A percentile compares a stretch with the other conserved stretches of the same genome.
These are phyloP conservation scores for Grapholita molesta DNA, from an alignment of 1,140 invertebrate genomes.

Conservation along the genomic window DNA sequence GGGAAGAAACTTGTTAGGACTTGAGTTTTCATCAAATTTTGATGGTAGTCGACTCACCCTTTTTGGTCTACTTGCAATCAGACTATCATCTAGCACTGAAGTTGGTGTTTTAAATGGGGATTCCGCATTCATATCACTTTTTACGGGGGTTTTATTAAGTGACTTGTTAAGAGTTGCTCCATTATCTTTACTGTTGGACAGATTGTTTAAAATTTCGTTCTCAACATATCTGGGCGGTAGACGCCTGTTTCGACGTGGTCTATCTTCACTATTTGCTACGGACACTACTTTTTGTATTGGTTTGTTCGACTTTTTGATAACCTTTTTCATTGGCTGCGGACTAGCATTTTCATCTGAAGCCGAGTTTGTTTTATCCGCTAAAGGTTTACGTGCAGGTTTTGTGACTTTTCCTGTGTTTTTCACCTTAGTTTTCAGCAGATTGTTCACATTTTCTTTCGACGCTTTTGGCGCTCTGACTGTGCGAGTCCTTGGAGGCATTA, in stretches of 20 bases:
- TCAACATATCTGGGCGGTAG: constrained; percentile 49
- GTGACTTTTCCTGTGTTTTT: constrained; percentile 27
- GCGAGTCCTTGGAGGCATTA: constrained; percentile 62
- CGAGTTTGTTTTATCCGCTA: constrained; percentile 67
- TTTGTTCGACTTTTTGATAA: constrained; percentile 21
- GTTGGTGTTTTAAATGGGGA: constrained; percentile 37
- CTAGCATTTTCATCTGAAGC: constrained; percentile 59
- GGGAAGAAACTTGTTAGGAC: constrained; percentile 53
- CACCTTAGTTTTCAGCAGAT: constrained; percentile 27
- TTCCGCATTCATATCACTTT: background rate
- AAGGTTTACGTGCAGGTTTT: constrained; percentile 43
- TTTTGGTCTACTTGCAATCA: constrained; percentile 46
- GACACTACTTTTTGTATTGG: background rate
- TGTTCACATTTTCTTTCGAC: constrained; percentile 53
- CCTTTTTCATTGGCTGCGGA: constrained; percentile 24
- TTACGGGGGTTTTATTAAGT: background rate
- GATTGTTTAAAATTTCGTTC: constrained; percentile 34
- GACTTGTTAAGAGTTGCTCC: background rate
- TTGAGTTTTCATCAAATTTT: constrained; percentile 55
- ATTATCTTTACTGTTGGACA: constrained; percentile 36
- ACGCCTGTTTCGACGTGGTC: constrained; percentile 42
- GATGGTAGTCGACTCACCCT: constrained; percentile 55
- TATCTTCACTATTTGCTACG: constrained; percentile 16
- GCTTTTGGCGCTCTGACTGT: constrained; percentile 38
- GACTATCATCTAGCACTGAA: constrained; percentile 30